These are phyloP conservation scores for Amniataba percoides DNA, from an alignment of 2,797 vertebrate species.

Conservation along the genomic window DNA sequence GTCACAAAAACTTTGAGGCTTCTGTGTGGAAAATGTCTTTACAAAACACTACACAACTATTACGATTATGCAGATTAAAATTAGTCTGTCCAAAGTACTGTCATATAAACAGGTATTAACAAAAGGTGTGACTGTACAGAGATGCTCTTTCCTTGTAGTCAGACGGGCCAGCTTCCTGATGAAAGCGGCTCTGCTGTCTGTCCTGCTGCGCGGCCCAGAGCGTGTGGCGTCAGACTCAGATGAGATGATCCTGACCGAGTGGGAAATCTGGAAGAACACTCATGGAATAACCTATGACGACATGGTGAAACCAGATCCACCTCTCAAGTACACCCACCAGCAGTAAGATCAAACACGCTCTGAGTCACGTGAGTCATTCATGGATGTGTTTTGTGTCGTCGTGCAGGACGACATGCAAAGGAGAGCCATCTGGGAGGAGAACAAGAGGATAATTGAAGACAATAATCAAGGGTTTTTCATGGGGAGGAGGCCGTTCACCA, in stretches of 20 bases:
- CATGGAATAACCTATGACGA: constrained; percentile 79
- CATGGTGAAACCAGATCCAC: constrained; percentile 44
- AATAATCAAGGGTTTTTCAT: constrained; percentile 78
- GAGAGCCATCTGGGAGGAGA: constrained; percentile 82
- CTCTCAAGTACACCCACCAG: neutral
- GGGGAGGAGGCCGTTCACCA: constrained; percentile 77
- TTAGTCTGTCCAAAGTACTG: no score
- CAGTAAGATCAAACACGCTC: neutral
- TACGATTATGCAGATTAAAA: no score
- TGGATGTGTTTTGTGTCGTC: constrained; percentile 14
- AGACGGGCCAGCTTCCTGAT: constrained; percentile 52
- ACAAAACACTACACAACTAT: no score
- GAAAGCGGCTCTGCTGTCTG: constrained; percentile 57
- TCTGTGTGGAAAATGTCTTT: neutral
- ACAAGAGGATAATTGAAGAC: constrained; percentile 78
- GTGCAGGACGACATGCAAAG: constrained; percentile 78
- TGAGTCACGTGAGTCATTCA: neutral
- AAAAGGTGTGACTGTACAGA: neutral
- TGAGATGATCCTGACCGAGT: constrained; percentile 75
- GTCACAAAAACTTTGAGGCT: neutral
- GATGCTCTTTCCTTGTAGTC: constrained; percentile 37
- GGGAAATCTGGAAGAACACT: constrained; percentile 82
- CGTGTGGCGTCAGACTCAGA: constrained; percentile 79
- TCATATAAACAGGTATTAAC: no score
- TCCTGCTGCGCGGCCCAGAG: constrained; percentile 68